phyloP scores from a whole-genome alignment of 2,888 invertebrate genomes.

The Argyra leucocephala region DNA sequence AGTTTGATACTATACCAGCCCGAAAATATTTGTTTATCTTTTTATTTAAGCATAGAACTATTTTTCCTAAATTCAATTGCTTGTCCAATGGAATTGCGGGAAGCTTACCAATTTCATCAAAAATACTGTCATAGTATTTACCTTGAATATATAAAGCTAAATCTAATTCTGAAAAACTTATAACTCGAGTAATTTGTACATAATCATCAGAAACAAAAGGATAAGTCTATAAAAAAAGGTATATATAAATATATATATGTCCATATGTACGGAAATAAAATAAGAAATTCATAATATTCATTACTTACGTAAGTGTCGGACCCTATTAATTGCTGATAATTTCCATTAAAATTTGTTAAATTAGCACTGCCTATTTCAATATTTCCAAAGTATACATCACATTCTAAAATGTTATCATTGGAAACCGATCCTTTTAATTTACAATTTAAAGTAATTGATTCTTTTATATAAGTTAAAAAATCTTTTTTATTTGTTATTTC shows the following conservation, averaged over 20 bases:
- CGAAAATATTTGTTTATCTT: conserved; percentile 17
- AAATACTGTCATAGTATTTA: conserved; percentile 10
- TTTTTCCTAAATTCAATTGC: conserved; percentile 9
- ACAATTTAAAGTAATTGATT: neutral
- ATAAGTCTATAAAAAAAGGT: neutral
- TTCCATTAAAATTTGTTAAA: neutral
- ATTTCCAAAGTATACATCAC: neutral
- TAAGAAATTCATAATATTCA: neutral
- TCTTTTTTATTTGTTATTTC: neutral
- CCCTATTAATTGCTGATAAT: neutral
- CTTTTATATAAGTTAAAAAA: neutral
- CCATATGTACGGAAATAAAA: neutral
- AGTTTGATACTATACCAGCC: conserved; percentile 19
- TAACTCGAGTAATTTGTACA: conserved; percentile 11
- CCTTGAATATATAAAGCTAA: neutral
- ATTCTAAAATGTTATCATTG: neutral
- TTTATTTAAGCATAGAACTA: conserved; percentile 22
- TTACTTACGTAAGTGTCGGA: neutral
- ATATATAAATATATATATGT: no score
- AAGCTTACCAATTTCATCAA: conserved; percentile 10
- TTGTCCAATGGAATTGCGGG: neutral
- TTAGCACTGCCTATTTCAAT: neutral
- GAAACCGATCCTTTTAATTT: neutral
- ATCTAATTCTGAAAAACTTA: conserved; percentile 5
- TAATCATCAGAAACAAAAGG: neutral